Evolutionary conservation across 2,113 vertebrate species (phyloP).

Genomic region (Opisthocomus hoazin): DNA sequence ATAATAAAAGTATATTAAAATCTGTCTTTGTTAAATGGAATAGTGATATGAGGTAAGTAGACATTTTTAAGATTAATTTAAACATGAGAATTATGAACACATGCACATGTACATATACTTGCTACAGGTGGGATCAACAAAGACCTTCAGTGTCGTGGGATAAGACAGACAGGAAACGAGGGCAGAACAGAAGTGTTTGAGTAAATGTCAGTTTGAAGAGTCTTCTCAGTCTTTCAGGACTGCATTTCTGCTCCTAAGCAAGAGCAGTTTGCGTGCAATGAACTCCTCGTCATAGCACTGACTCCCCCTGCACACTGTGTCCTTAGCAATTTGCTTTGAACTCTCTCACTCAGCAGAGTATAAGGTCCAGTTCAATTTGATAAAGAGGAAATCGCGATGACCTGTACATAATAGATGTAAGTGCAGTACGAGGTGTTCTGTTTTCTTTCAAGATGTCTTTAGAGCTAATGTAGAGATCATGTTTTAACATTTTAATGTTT

Average conservation of each 20-base stretch:
- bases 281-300: neutral
- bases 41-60: neutral
- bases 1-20: neutral
- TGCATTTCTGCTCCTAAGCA: neutral
- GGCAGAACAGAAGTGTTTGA: neutral
- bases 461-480: neutral
- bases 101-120: accelerated
- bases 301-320: neutral
- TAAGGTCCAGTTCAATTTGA: neutral
- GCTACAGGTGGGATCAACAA: neutral
- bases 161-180: neutral
- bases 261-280: neutral
- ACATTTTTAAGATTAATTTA: neutral
- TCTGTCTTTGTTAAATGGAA: neutral
- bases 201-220: neutral
- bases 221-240: neutral
- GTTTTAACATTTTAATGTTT: neutral
- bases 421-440: neutral
- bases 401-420: neutral
- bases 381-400: neutral
- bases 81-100: neutral
- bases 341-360: neutral
- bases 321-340: neutral
- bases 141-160: neutral
- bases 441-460: neutral